Conservation (phyloP, 2,113 vertebrate genomes). For the Spermophilus dauricus region DNA sequence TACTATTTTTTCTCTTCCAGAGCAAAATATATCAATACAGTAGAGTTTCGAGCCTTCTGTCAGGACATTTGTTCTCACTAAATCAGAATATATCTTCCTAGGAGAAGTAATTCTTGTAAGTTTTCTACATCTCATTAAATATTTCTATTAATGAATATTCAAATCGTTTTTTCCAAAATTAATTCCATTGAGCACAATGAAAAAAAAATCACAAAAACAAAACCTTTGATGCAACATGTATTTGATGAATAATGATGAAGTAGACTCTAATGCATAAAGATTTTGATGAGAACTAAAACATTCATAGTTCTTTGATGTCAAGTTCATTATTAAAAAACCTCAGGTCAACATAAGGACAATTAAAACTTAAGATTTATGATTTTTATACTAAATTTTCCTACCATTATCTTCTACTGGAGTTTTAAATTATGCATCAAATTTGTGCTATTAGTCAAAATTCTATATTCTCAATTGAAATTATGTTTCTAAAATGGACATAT, state of each 20-base stretch:
- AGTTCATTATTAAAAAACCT: neutral
- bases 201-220: neutral
- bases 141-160: neutral
- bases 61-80: neutral
- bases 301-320: neutral
- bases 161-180: neutral
- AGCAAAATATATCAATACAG: neutral
- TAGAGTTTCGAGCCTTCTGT: neutral
- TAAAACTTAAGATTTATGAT: neutral
- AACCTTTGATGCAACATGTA: neutral
- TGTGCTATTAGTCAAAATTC: neutral
- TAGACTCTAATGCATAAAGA: neutral
- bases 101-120: neutral
- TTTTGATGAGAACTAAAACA: neutral
- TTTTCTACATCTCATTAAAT: neutral
- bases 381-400: neutral
- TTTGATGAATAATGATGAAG: constrained; percentile 46
- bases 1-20: neutral
- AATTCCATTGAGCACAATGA: neutral
- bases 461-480: neutral
- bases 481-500: neutral
- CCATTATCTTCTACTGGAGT: neutral
- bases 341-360: neutral
- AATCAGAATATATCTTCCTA: neutral
- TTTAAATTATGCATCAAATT: neutral